Conservation (phyloP, 2,888 invertebrate genomes). For the Calameuta filiformis region DNA sequence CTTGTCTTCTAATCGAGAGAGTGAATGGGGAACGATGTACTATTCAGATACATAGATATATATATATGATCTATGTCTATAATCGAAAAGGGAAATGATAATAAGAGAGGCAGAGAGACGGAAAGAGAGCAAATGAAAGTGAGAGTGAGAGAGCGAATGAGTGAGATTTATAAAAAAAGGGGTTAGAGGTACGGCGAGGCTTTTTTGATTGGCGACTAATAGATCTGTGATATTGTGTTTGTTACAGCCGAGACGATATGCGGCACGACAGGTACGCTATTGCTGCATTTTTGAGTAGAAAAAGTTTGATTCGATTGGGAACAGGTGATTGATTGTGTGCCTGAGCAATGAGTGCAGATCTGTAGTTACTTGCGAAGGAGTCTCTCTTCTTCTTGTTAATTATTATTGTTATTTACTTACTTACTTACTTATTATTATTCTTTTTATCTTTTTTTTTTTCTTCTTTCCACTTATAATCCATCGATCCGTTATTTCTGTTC, state of each 20-base stretch:
- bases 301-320: slow-evolving; percentile 54
- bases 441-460: slow-evolving; percentile 12
- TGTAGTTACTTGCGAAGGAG: slow-evolving; percentile 61
- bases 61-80: not conserved
- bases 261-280: slow-evolving; percentile 66
- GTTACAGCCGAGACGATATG: slow-evolving; percentile 66
- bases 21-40: not conserved
- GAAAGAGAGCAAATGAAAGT: not conserved
- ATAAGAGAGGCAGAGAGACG: not conserved
- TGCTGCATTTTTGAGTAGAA: slow-evolving; percentile 61
- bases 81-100: not conserved
- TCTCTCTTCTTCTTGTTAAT: slow-evolving; percentile 5
- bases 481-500: slow-evolving; percentile 62
- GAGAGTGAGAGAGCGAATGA: not conserved
- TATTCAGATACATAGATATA: not conserved
- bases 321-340: slow-evolving; percentile 65
- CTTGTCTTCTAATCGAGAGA: slow-evolving; percentile 15
- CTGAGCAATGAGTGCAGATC: slow-evolving; percentile 66
- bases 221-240: slow-evolving; percentile 56
- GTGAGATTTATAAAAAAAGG: not conserved
- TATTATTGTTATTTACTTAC: not conserved
- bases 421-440: slow-evolving; percentile 10
- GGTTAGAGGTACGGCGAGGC: not conserved
- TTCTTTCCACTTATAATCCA: slow-evolving; percentile 6
- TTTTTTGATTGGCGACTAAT: slow-evolving; percentile 43